These are phyloP conservation scores for Darevskia mixta DNA, from an alignment of 2,797 vertebrate genomes.

Conservation along the genomic window DNA sequence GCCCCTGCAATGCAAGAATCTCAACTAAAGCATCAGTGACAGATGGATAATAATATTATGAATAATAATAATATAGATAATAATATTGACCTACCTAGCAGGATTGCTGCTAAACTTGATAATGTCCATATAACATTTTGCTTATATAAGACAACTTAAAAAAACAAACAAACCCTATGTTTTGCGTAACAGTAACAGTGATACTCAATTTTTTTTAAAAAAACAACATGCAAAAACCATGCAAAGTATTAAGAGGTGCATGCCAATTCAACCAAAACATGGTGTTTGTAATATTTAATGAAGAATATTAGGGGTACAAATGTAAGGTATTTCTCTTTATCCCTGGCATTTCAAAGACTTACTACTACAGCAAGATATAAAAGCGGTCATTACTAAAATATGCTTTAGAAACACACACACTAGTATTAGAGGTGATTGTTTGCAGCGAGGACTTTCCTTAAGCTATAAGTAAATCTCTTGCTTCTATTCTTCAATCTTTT, in stretches of 20 bases:
- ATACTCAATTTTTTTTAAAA: background rate
- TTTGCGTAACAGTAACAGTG: background rate
- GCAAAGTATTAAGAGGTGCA: background rate
- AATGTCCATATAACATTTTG: background rate
- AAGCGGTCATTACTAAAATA: constrained; percentile 16
- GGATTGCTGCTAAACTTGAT: background rate
- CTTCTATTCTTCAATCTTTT: constrained; percentile 35
- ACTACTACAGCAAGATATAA: constrained; percentile 35
- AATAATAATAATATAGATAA: no score
- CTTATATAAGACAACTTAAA: no score
- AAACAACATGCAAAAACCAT: background rate
- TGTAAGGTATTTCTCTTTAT: background rate
- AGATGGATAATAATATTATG: no score
- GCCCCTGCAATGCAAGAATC: no score
- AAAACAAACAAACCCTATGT: background rate
- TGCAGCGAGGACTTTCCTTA: constrained; percentile 1
- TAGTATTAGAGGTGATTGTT: constrained; percentile 14
- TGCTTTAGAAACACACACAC: constrained; percentile 31
- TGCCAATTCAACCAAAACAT: background rate
- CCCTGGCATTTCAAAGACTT: constrained; percentile 9
- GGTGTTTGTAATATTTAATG: background rate
- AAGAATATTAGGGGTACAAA: background rate
- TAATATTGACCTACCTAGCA: background rate
- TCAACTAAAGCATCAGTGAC: no score
- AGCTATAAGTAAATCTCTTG: background rate